phyloP scores from a whole-genome alignment of 2,797 vertebrate genomes.

The Danionella dracula region DNA sequence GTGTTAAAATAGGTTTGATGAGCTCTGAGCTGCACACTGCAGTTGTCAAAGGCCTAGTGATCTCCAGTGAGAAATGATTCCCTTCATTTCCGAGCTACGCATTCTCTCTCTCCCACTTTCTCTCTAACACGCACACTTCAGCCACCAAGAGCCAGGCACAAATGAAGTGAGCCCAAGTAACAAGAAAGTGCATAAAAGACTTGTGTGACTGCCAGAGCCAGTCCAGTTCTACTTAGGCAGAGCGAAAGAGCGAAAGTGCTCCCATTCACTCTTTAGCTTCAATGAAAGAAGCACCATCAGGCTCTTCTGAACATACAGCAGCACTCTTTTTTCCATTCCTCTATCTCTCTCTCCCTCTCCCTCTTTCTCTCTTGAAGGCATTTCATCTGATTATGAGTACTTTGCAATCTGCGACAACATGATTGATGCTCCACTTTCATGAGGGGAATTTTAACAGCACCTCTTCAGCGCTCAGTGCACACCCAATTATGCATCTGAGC shows the following conservation, averaged over 20 bases:
- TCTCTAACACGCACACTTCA: constrained; percentile 42
- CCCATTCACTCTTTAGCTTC: constrained; percentile 45
- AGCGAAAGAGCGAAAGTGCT: constrained; percentile 9
- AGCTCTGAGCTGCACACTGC: constrained; percentile 61
- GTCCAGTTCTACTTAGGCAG: constrained; percentile 24
- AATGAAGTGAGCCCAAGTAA: constrained; percentile 67
- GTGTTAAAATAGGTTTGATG: constrained; percentile 69
- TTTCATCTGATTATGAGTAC: constrained; percentile 93
- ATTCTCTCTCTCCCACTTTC: constrained; percentile 31
- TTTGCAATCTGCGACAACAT: constrained; percentile 90
- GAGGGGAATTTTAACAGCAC: constrained; percentile 99
- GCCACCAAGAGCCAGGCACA: constrained; percentile 65
- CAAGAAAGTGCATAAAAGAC: constrained; percentile 43
- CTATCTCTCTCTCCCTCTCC: constrained; percentile 51
- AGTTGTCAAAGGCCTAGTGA: constrained; percentile 70
- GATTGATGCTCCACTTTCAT: constrained; percentile 97
- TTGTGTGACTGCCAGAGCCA: constrained; percentile 33
- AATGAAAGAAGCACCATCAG: constrained; percentile 52
- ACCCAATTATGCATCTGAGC: constrained; percentile 99
- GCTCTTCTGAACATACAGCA: constrained; percentile 78
- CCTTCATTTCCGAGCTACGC: constrained; percentile 64
- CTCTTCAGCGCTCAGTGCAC: constrained; percentile 91
- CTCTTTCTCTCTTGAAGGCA: constrained; percentile 69
- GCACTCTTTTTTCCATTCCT: constrained; percentile 63
- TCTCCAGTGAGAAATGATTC: constrained; percentile 75